Conservation (phyloP, 2,888 invertebrate species). For the Hipparchia sbordonii region DNA sequence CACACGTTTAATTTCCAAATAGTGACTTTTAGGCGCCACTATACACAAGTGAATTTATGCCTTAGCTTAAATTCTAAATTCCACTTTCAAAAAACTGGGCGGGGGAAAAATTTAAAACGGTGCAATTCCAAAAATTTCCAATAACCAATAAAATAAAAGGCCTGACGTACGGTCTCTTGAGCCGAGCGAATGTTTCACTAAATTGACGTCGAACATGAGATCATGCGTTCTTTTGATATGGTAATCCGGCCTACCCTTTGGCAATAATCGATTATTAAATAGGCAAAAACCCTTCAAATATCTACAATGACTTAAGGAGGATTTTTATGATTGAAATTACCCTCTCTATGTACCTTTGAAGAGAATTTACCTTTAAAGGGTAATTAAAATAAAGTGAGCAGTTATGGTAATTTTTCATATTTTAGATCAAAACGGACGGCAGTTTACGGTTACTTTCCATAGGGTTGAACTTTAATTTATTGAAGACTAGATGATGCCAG, state of each 20-base stretch:
- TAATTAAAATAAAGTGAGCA: slow-evolving; percentile 22
- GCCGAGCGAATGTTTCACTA: slow-evolving; percentile 64
- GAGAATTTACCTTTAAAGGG: slow-evolving; percentile 13
- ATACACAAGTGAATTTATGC: too few species aligned
- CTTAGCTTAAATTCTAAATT: too few species aligned
- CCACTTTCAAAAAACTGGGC: too few species aligned
- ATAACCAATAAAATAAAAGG: slow-evolving; percentile 12
- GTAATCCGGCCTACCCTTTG: slow-evolving; percentile 68
- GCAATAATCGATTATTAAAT: slow-evolving; percentile 79
- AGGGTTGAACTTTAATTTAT: too few species aligned
- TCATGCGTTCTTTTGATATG: slow-evolving; percentile 78
- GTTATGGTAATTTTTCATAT: slow-evolving; percentile 7
- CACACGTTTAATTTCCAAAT: too few species aligned
- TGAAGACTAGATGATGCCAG: too few species aligned
- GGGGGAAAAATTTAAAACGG: slow-evolving; percentile 2
- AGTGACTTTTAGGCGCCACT: too few species aligned
- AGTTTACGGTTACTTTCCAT: too few species aligned
- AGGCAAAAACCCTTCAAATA: slow-evolving; percentile 64
- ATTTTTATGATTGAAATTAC: slow-evolving; percentile 61
- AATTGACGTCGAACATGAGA: slow-evolving; percentile 71
- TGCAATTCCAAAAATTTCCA: background rate
- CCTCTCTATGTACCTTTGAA: slow-evolving; percentile 44
- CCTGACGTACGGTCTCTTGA: slow-evolving; percentile 50
- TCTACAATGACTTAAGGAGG: slow-evolving; percentile 62
- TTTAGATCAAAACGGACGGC: background rate